These are phyloP conservation scores for Naja naja DNA, from an alignment of 2,113 vertebrate genomes.

Conservation along the genomic window DNA sequence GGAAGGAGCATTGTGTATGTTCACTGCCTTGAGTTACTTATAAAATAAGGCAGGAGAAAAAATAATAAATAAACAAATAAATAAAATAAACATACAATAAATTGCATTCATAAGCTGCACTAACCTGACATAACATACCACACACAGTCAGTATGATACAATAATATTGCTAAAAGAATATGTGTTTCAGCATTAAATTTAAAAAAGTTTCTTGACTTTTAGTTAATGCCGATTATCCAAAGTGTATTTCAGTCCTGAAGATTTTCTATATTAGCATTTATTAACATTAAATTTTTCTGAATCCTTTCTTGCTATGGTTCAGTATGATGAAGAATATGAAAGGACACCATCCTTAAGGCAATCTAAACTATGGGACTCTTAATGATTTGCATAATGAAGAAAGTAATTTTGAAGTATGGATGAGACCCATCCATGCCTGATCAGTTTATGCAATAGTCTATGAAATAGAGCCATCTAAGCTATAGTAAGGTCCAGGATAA, in stretches of 20 bases:
- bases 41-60: background rate
- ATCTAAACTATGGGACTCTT: background rate
- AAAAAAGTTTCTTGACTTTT: background rate
- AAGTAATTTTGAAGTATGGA: background rate
- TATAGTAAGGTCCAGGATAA: background rate
- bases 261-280: background rate
- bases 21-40: background rate
- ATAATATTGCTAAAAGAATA: background rate
- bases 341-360: background rate
- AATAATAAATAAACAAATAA: background rate
- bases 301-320: background rate
- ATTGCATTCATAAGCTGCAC: background rate
- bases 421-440: slow-evolving; percentile 5
- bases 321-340: background rate
- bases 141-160: background rate
- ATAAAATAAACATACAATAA: background rate
- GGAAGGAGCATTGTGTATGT: background rate
- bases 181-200: background rate
- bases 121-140: background rate
- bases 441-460: background rate
- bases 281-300: background rate
- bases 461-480: background rate
- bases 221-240: background rate
- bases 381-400: slow-evolving; percentile 7
- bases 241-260: background rate